Evolutionary conservation across 1,140 invertebrate species (phyloP).

Genomic region (Sarcophaga bullata): DNA sequence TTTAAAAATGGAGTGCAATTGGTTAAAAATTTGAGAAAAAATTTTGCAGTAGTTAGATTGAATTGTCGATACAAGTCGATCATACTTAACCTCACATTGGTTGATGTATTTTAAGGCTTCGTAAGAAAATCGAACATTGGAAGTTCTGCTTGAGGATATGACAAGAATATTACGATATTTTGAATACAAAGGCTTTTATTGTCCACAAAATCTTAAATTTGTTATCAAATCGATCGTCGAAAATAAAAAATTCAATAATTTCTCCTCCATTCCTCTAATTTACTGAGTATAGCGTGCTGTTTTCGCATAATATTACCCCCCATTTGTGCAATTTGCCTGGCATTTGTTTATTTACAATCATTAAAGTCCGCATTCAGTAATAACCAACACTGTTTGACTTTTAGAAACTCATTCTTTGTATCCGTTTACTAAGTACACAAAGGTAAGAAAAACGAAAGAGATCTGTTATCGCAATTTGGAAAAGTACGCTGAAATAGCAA

Average conservation of each 20-base stretch:
- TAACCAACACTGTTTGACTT: background rate
- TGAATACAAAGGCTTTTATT: too few relatives aligned
- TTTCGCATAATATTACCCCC: background rate
- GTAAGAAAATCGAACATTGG: too few relatives aligned
- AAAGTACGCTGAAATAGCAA: background rate
- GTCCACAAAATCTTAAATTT: too few relatives aligned
- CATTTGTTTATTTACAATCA: conserved; percentile 19
- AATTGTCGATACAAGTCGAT: too few relatives aligned
- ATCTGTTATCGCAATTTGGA: background rate
- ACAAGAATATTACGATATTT: too few relatives aligned
- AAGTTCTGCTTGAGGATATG: too few relatives aligned
- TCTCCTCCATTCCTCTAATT: too few relatives aligned
- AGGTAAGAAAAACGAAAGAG: background rate
- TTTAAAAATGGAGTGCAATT: background rate
- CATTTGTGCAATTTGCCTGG: background rate
- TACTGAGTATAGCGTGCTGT: too few relatives aligned
- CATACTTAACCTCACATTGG: too few relatives aligned
- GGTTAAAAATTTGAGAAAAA: background rate
- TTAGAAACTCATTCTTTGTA: background rate
- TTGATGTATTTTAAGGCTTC: too few relatives aligned
- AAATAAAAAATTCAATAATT: too few relatives aligned
- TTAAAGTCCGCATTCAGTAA: background rate
- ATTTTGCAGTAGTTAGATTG: background rate
- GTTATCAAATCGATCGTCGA: too few relatives aligned
- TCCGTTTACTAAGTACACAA: background rate